Evolutionary conservation across 2,888 invertebrate genomes (phyloP).

Genomic region (Neelides folsomi): DNA sequence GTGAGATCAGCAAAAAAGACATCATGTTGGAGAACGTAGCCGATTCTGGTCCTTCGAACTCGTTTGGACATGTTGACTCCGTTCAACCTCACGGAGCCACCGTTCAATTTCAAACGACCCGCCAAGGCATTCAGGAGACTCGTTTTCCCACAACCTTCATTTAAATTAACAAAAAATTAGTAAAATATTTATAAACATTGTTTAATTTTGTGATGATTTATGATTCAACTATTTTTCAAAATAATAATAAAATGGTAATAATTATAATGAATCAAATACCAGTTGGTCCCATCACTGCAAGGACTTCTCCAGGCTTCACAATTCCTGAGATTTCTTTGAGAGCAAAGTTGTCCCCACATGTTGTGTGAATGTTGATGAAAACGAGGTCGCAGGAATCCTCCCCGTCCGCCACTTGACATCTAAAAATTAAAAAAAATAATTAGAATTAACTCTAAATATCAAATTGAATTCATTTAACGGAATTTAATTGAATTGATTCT

Average conservation of each 20-base stretch:
- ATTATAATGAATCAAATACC: slow-evolving; percentile 41
- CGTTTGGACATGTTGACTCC: slow-evolving; percentile 52
- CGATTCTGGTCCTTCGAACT: slow-evolving; percentile 55
- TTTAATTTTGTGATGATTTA: slow-evolving; percentile 3
- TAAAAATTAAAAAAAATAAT: neutral
- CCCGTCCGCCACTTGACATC: slow-evolving; percentile 7
- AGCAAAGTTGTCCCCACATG: slow-evolving; percentile 36
- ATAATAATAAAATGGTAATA: no score
- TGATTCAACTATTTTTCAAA: no score
- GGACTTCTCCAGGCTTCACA: slow-evolving; percentile 59
- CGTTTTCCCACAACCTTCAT: slow-evolving; percentile 56
- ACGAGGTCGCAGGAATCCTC: slow-evolving; percentile 28
- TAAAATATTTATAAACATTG: neutral
- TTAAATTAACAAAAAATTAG: neutral
- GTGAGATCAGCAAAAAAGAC: slow-evolving; percentile 68
- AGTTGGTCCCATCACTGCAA: slow-evolving; percentile 71
- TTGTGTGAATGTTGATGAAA: slow-evolving; percentile 27
- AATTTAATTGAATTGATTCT: no score
- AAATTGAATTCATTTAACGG: no score
- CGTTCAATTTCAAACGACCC: slow-evolving; percentile 52
- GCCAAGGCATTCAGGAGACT: slow-evolving; percentile 61
- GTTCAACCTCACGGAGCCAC: slow-evolving; percentile 53
- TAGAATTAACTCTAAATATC: neutral
- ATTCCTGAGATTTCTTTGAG: slow-evolving; percentile 58
- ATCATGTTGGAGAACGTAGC: slow-evolving; percentile 69